A percentile compares a stretch with the other conserved stretches of the same genome.
Conservation (phyloP, 2,797 vertebrate species). For the Halcyon smyrnensis region DNA sequence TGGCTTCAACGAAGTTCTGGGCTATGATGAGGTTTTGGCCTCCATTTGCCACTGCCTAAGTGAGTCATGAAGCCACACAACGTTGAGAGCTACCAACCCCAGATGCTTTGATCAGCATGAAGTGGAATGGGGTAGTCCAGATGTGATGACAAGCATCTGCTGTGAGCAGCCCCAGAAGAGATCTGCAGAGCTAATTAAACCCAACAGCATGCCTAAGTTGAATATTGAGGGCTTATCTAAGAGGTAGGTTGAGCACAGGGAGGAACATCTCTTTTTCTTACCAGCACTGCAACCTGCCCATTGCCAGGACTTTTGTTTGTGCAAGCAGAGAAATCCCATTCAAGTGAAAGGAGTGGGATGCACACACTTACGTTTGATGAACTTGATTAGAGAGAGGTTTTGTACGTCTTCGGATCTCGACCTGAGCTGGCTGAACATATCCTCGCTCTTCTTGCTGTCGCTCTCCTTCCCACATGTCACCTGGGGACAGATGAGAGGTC, state of each 20-base stretch:
- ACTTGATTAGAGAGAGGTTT: constrained; percentile 79
- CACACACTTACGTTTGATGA: constrained; percentile 86
- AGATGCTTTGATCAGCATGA: not conserved
- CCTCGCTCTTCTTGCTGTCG: not conserved
- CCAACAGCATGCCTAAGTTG: fast-evolving
- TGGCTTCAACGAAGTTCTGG: not conserved
- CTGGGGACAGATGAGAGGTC: constrained; percentile 51
- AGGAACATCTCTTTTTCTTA: not conserved
- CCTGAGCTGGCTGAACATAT: not conserved
- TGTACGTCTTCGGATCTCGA: not conserved
- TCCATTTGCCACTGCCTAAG: not conserved
- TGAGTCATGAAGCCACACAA: fast-evolving
- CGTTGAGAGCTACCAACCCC: not conserved
- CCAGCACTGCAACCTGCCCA: not conserved
- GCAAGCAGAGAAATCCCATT: not conserved
- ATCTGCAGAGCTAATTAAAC: not conserved
- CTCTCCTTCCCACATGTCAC: not conserved
- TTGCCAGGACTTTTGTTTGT: fast-evolving
- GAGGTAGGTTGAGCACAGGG: not conserved
- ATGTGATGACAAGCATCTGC: fast-evolving
- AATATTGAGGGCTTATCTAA: not conserved
- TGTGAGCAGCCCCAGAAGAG: not conserved
- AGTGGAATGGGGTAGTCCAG: fast-evolving
- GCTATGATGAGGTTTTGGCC: not conserved
- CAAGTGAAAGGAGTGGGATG: fast-evolving